These are phyloP conservation scores for Caerostris extrusa DNA, from an alignment of 1,140 invertebrate species.

Conservation along the genomic window DNA sequence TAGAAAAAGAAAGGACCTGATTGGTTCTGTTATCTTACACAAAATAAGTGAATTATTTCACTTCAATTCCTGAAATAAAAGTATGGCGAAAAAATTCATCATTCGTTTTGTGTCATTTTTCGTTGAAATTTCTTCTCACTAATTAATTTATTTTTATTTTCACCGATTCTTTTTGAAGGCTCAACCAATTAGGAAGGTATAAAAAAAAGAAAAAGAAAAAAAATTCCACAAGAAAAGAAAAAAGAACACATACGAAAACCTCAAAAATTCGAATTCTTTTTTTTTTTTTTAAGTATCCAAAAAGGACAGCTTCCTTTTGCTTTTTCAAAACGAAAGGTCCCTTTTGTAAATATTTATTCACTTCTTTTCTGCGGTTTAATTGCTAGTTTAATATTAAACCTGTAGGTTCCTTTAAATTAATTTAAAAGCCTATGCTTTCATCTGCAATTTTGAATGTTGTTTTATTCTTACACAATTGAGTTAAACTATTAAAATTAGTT, in stretches of 20 bases:
- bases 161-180: neutral
- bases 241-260: too few species aligned
- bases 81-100: slow-evolving; percentile 5
- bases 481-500: neutral
- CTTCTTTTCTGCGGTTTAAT: slow-evolving; percentile 39
- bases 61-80: slow-evolving; percentile 32
- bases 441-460: neutral
- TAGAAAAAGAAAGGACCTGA: neutral
- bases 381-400: neutral
- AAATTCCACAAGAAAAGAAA: neutral
- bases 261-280: neutral
- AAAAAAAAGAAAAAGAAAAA: neutral
- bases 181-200: neutral
- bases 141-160: slow-evolving; percentile 57
- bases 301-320: neutral
- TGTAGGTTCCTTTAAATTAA: neutral
- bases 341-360: slow-evolving; percentile 42
- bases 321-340: neutral
- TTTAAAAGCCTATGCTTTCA: neutral
- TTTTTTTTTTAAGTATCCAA: neutral
- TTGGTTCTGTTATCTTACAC: slow-evolving; percentile 21
- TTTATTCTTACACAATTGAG: neutral
- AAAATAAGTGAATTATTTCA: slow-evolving; percentile 53
- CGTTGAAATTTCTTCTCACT: slow-evolving; percentile 21
- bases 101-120: slow-evolving; percentile 40